These are phyloP conservation scores for Syngnathus floridae DNA, from an alignment of 2,113 vertebrate genomes.

Conservation along the genomic window DNA sequence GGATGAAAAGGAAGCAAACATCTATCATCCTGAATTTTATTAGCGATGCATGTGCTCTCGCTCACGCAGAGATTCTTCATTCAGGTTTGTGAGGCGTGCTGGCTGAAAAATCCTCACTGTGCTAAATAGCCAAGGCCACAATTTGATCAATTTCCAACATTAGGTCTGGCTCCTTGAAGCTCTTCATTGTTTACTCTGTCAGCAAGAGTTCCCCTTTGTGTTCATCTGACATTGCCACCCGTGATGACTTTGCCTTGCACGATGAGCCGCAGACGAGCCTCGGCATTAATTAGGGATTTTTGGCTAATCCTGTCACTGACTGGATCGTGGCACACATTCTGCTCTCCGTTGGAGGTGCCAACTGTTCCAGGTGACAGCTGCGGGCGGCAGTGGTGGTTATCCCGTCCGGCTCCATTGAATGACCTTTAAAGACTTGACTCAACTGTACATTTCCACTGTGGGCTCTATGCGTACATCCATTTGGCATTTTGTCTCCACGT, in stretches of 20 bases:
- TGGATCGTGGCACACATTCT: slow-evolving; percentile 39
- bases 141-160: background rate
- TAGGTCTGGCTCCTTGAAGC: background rate
- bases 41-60: slow-evolving; percentile 46
- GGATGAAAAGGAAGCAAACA: slow-evolving; percentile 62
- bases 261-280: slow-evolving; percentile 38
- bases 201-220: slow-evolving; percentile 10
- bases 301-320: slow-evolving; percentile 54
- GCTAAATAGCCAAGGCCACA: background rate
- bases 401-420: slow-evolving; percentile 2
- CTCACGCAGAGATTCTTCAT: background rate
- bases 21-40: slow-evolving; percentile 56
- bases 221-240: slow-evolving; percentile 31
- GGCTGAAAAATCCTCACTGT: background rate
- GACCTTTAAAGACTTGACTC: slow-evolving; percentile 25
- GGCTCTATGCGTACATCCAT: too few species aligned
- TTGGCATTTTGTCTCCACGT: slow-evolving; percentile 5
- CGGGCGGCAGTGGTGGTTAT: background rate
- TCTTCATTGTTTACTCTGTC: background rate
- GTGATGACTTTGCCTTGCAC: slow-evolving; percentile 6
- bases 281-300: slow-evolving; percentile 51
- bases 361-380: slow-evolving; percentile 58
- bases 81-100: slow-evolving; percentile 1
- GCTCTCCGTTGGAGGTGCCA: slow-evolving; percentile 36
- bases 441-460: background rate